A percentile compares a stretch with the other conserved stretches of the same genome.
phyloP scores from a whole-genome alignment of 2,888 invertebrate species.

The Lamellibrachia satsuma region DNA sequence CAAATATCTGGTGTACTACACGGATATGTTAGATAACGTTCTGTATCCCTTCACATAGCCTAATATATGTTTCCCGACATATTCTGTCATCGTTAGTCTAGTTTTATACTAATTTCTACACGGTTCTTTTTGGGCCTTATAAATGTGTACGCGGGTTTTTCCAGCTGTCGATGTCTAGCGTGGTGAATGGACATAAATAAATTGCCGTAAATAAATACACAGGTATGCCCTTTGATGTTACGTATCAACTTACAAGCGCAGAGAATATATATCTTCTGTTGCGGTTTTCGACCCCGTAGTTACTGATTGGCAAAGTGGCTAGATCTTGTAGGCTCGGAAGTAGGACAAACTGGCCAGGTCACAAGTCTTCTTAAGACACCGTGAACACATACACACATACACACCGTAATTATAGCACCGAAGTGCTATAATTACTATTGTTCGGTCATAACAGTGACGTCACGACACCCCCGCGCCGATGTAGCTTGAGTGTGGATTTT shows the following conservation, averaged over 20 bases:
- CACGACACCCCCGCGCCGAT: background rate
- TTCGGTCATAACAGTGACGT: conserved; percentile 11
- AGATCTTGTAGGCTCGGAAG: background rate
- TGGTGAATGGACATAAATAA: background rate
- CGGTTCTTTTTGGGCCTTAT: background rate
- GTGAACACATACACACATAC: background rate
- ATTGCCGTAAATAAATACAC: background rate
- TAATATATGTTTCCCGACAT: background rate
- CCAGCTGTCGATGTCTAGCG: background rate
- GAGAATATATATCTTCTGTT: background rate
- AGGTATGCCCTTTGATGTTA: background rate
- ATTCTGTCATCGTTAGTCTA: background rate
- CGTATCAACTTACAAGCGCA: background rate
- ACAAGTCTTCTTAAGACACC: background rate
- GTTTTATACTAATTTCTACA: background rate
- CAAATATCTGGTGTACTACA: background rate
- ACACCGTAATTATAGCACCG: background rate
- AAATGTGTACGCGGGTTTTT: background rate
- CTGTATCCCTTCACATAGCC: background rate
- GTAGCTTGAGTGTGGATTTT: background rate
- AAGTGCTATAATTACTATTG: conserved; percentile 10
- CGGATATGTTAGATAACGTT: background rate
- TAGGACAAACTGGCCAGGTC: background rate
- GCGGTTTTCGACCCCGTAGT: background rate
- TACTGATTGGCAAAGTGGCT: background rate